Evolutionary conservation across 2,888 invertebrate genomes (phyloP).

Genomic region (Synergus itoensis): DNA sequence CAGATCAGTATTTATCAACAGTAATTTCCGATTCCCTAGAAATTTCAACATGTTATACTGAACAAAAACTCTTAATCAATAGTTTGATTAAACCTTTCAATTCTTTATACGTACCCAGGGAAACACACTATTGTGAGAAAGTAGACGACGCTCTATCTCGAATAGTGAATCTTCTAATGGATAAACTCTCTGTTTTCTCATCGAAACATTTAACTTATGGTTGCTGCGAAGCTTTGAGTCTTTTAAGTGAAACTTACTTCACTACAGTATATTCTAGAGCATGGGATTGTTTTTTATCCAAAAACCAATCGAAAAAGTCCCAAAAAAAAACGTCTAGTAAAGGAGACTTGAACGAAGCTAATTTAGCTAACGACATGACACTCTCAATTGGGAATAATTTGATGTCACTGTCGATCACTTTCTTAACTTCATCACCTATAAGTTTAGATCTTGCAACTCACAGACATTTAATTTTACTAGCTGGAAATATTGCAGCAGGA

Average conservation of each 20-base stretch:
- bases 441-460: constrained; percentile 79
- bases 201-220: constrained; percentile 85
- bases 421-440: constrained; percentile 79
- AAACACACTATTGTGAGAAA: constrained; percentile 58
- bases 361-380: constrained; percentile 51
- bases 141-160: constrained; percentile 81
- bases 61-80: constrained; percentile 76
- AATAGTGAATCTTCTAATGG: constrained; percentile 79
- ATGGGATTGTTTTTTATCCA: constrained; percentile 81
- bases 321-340: constrained; percentile 55
- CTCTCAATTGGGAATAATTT: constrained; percentile 67
- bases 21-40: constrained; percentile 57
- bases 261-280: constrained; percentile 84
- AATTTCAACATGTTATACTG: constrained; percentile 51
- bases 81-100: constrained; percentile 80
- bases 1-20: constrained; percentile 71
- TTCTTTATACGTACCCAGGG: constrained; percentile 67
- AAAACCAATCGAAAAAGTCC: constrained; percentile 41
- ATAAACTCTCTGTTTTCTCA: constrained; percentile 81
- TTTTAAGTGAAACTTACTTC: constrained; percentile 83
- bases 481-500: constrained; percentile 77
- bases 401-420: constrained; percentile 73
- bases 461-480: constrained; percentile 76
- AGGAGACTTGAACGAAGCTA: constrained; percentile 49
- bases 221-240: constrained; percentile 84